phyloP scores from a whole-genome alignment of 2,888 invertebrate species.

The Dryobotodes eremita region DNA sequence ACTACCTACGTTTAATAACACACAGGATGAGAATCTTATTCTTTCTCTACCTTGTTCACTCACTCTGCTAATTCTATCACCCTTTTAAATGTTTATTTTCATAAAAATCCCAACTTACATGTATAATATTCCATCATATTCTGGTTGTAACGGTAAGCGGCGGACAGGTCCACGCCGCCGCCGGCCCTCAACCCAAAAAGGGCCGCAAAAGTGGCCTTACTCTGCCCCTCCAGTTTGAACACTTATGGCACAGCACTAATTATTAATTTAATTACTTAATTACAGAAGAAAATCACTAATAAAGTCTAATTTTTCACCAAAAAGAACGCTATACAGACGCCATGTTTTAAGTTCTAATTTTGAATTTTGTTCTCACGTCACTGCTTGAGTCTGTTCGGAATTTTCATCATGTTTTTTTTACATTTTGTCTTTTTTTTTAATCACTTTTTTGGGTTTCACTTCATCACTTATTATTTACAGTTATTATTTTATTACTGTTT shows the following conservation, averaged over 20 bases:
- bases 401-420: conserved; percentile 33
- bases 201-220: conserved; percentile 93
- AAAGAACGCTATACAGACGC: conserved; percentile 61
- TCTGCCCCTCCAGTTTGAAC: conserved; percentile 92
- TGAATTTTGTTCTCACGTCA: conserved; percentile 43
- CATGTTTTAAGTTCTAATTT: conserved; percentile 69
- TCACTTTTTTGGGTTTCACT: conserved; percentile 38
- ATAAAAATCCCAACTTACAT: conserved; percentile 92
- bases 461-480: background rate
- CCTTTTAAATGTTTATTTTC: too few species aligned
- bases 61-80: too few species aligned
- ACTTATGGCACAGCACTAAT: conserved; percentile 76
- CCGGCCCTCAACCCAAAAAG: conserved; percentile 92
- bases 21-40: too few species aligned
- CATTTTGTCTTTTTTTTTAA: conserved; percentile 33
- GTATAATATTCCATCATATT: conserved; percentile 99
- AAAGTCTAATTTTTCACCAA: conserved; percentile 57
- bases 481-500: conserved; percentile 7
- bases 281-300: conserved; percentile 63
- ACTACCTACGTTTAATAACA: background rate
- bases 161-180: conserved; percentile 96
- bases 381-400: conserved; percentile 30
- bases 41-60: too few species aligned
- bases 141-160: conserved; percentile 98
- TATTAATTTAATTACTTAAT: conserved; percentile 66